Evolutionary conservation across 2,888 invertebrate species (phyloP).

Genomic region (Xanthia togata): DNA sequence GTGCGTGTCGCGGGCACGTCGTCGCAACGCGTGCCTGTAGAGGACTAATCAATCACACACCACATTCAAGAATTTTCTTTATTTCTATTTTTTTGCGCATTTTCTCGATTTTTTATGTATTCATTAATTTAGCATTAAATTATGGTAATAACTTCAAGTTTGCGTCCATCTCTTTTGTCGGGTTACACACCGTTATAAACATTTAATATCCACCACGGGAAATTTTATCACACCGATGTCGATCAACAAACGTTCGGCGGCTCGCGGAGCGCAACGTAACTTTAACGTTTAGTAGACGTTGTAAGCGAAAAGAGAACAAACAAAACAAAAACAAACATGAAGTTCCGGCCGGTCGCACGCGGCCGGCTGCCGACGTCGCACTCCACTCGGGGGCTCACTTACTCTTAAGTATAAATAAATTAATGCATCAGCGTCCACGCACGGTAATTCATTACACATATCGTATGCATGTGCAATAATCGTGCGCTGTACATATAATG

Average conservation of each 20-base stretch:
- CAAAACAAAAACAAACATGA: constrained; percentile 88
- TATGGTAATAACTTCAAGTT: constrained; percentile 89
- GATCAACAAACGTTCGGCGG: constrained; percentile 77
- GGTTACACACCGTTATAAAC: constrained; percentile 80
- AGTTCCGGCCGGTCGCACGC: constrained; percentile 79
- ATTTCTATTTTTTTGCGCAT: constrained; percentile 88
- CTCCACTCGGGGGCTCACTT: constrained; percentile 57
- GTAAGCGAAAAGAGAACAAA: constrained; percentile 88
- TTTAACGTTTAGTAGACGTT: constrained; percentile 77
- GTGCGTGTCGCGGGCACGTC: constrained; percentile 56
- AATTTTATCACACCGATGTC: constrained; percentile 77
- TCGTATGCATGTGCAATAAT: constrained; percentile 70
- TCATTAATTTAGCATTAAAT: constrained; percentile 90
- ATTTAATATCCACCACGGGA: constrained; percentile 79
- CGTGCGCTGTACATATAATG: constrained; percentile 62
- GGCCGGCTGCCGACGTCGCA: constrained; percentile 63
- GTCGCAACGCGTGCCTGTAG: constrained; percentile 66
- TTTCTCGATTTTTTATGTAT: constrained; percentile 84
- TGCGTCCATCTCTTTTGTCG: constrained; percentile 85
- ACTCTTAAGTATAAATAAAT: constrained; percentile 75
- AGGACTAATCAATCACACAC: constrained; percentile 89
- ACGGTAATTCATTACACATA: constrained; percentile 70
- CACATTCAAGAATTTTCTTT: constrained; percentile 89
- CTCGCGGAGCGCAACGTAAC: constrained; percentile 80
- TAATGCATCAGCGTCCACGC: constrained; percentile 71